These are phyloP conservation scores for Neolamprologus falcicula DNA, from an alignment of 2,113 vertebrate genomes.

Conservation along the genomic window DNA sequence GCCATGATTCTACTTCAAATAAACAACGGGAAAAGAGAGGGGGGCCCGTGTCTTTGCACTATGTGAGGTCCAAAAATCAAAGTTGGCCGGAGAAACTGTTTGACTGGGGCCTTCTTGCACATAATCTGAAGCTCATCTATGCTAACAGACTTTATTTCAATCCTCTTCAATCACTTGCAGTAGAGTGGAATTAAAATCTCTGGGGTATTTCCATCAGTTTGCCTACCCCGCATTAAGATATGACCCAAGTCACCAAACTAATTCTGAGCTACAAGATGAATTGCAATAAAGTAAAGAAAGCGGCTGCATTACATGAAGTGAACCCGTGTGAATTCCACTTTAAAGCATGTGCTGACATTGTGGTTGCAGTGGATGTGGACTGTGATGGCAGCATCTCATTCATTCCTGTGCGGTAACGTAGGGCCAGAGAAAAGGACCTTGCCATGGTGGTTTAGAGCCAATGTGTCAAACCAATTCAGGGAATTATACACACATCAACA, in stretches of 20 bases:
- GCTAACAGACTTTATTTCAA: background rate
- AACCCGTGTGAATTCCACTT: constrained; percentile 15
- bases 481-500: constrained; percentile 18
- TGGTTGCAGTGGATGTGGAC: constrained; percentile 49
- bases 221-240: background rate
- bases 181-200: background rate
- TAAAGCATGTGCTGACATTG: constrained; percentile 19
- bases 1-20: constrained; percentile 63
- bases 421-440: background rate
- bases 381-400: constrained; percentile 2
- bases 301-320: background rate
- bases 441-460: constrained; percentile 4
- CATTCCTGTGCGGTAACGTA: background rate
- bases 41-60: background rate
- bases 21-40: constrained; percentile 54
- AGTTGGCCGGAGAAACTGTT: background rate
- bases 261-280: background rate
- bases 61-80: constrained; percentile 20
- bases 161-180: background rate
- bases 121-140: background rate
- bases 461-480: constrained; percentile 50
- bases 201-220: background rate
- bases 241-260: background rate
- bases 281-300: background rate
- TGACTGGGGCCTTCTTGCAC: background rate